A percentile compares a stretch with the other conserved stretches of the same genome.
Conservation (phyloP, 2,888 invertebrate genomes). For the Blera fallax region DNA sequence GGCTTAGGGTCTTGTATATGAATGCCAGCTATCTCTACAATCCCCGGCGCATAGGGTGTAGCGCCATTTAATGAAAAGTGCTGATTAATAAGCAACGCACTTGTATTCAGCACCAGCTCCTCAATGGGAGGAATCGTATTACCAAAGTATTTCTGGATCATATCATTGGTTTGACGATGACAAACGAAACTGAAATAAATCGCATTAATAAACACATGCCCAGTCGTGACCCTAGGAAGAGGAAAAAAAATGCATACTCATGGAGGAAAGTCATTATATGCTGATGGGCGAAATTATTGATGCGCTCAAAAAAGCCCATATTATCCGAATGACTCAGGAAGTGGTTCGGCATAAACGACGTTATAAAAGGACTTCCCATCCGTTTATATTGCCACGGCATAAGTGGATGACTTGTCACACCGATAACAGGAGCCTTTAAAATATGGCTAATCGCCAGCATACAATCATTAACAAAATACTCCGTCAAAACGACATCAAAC, state of each 20-base stretch:
- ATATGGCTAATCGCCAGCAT: slow-evolving; percentile 85
- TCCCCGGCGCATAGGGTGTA: slow-evolving; percentile 80
- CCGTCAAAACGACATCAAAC: slow-evolving; percentile 86
- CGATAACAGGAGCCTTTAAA: slow-evolving; percentile 84
- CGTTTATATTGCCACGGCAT: slow-evolving; percentile 84
- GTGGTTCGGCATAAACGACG: slow-evolving; percentile 83
- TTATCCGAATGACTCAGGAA: slow-evolving; percentile 81
- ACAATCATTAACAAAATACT: slow-evolving; percentile 88
- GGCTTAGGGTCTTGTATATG: slow-evolving; percentile 78
- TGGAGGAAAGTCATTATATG: slow-evolving; percentile 74
- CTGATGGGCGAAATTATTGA: slow-evolving; percentile 81
- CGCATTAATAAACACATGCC: neutral
- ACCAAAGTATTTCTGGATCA: slow-evolving; percentile 81
- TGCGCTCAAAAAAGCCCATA: slow-evolving; percentile 80
- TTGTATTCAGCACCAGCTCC: slow-evolving; percentile 79
- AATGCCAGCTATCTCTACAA: slow-evolving; percentile 83
- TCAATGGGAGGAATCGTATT: slow-evolving; percentile 81
- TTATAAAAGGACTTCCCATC: slow-evolving; percentile 83
- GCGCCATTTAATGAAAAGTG: slow-evolving; percentile 82
- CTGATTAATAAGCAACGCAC: slow-evolving; percentile 82
- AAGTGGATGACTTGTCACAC: slow-evolving; percentile 83
- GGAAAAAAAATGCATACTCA: slow-evolving; percentile 56
- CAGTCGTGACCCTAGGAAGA: neutral
- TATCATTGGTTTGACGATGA: slow-evolving; percentile 79
- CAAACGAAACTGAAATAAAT: slow-evolving; percentile 74